Evolutionary conservation across 2,797 vertebrate genomes (phyloP).

Genomic region (Sternarchorhynchus goeldii): DNA sequence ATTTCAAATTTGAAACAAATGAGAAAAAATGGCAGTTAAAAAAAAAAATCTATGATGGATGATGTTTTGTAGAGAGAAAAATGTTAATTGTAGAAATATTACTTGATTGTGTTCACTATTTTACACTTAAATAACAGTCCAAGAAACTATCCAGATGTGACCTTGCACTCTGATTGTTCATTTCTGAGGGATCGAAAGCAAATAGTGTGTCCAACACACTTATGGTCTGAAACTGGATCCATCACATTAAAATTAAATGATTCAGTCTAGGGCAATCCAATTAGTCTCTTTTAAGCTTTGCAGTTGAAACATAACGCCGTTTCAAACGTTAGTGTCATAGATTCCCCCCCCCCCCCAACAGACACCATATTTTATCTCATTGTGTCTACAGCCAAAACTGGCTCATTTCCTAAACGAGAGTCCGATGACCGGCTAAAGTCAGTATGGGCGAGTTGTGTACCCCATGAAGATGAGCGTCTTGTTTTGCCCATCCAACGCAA

Average conservation of each 20-base stretch:
- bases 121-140: neutral
- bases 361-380: neutral
- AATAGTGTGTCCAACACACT: neutral
- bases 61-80: neutral
- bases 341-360: neutral
- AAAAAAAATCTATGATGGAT: no score
- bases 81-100: neutral
- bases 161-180: neutral
- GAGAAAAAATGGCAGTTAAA: no score
- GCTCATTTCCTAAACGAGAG: slow-evolving; percentile 21
- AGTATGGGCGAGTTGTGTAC: slow-evolving; percentile 1
- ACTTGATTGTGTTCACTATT: neutral
- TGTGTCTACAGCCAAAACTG: slow-evolving; percentile 22
- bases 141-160: neutral
- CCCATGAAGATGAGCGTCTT: neutral
- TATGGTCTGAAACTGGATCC: slow-evolving; percentile 12
- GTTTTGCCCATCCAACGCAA: slow-evolving; percentile 11
- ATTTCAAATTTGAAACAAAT: no score
- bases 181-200: neutral
- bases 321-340: neutral
- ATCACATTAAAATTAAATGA: slow-evolving; percentile 16
- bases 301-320: slow-evolving; percentile 36
- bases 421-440: slow-evolving; percentile 4
- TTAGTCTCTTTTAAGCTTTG: slow-evolving; percentile 14
- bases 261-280: neutral